These are phyloP conservation scores for Apodemus sylvaticus DNA, from an alignment of 2,113 vertebrate genomes.

Conservation along the genomic window DNA sequence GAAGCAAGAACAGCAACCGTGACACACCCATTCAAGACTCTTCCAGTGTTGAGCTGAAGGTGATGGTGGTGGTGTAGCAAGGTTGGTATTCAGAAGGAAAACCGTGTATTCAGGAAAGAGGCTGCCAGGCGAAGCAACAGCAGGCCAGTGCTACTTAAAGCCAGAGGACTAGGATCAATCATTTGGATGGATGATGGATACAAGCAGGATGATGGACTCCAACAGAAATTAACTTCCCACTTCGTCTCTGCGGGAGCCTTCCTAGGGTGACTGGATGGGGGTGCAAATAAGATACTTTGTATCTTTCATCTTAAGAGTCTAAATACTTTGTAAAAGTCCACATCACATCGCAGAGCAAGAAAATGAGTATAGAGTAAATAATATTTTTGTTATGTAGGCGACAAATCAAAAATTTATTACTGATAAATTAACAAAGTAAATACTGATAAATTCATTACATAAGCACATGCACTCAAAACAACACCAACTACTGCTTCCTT, in stretches of 20 bases:
- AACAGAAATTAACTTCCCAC: neutral
- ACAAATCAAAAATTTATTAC: constrained; percentile 42
- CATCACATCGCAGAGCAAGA: neutral
- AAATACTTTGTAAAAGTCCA: constrained; percentile 37
- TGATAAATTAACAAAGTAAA: constrained; percentile 47
- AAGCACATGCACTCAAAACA: neutral
- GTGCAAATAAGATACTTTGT: neutral
- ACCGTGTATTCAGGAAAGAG: neutral
- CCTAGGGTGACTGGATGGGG: neutral
- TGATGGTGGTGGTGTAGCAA: neutral
- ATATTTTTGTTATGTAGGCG: neutral
- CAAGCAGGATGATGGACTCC: neutral
- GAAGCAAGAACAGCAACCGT: neutral
- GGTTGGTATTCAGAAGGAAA: neutral
- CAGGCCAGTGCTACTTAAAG: neutral
- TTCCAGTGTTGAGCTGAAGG: neutral
- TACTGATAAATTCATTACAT: neutral
- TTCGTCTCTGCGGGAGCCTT: neutral
- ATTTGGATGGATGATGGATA: neutral
- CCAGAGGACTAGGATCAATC: neutral
- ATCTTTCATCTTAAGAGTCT: constrained; percentile 64
- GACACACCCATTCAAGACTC: neutral
- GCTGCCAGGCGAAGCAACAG: neutral
- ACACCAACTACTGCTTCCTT: neutral
- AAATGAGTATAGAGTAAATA: neutral